These are phyloP conservation scores for Brachystomella parvula DNA, from an alignment of 1,140 invertebrate genomes.

Conservation along the genomic window DNA sequence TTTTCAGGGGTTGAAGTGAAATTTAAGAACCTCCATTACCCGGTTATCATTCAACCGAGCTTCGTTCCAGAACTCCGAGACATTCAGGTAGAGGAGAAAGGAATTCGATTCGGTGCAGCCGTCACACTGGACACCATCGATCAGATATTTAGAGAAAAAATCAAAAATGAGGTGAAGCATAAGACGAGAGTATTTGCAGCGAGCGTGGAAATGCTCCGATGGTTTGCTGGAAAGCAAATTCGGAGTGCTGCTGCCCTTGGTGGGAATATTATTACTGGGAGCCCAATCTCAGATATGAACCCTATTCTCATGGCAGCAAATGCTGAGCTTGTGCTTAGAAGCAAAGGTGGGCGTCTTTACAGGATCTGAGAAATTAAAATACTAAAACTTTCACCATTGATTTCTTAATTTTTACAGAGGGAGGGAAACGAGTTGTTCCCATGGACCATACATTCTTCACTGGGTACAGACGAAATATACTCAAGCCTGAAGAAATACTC, in stretches of 20 bases:
- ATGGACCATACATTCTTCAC: constrained; percentile 82
- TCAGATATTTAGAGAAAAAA: constrained; percentile 51
- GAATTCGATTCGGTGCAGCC: constrained; percentile 66
- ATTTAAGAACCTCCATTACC: constrained; percentile 75
- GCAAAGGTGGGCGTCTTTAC: constrained; percentile 46
- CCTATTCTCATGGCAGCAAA: constrained; percentile 78
- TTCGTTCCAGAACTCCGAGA: constrained; percentile 60
- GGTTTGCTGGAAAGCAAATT: constrained; percentile 92
- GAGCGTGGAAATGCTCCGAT: constrained; percentile 77
- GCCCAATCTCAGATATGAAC: constrained; percentile 92
- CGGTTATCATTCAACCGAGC: constrained; percentile 67
- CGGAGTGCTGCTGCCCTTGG: constrained; percentile 55
- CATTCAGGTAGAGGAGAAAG: constrained; percentile 48
- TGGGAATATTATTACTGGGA: constrained; percentile 90
- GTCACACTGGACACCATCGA: constrained; percentile 69
- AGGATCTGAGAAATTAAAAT: constrained; percentile 8
- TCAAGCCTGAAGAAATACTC: constrained; percentile 69
- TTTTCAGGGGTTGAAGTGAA: constrained; percentile 71
- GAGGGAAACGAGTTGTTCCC: constrained; percentile 49
- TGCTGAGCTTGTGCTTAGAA: constrained; percentile 49
- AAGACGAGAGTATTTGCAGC: constrained; percentile 62
- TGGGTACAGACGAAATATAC: constrained; percentile 71
- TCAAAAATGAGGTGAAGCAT: constrained; percentile 49
- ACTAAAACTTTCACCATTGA: constrained; percentile 32
- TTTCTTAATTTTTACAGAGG: constrained; percentile 6